phyloP scores from a whole-genome alignment of 2,888 invertebrate genomes.

The Coelinius sp. region DNA sequence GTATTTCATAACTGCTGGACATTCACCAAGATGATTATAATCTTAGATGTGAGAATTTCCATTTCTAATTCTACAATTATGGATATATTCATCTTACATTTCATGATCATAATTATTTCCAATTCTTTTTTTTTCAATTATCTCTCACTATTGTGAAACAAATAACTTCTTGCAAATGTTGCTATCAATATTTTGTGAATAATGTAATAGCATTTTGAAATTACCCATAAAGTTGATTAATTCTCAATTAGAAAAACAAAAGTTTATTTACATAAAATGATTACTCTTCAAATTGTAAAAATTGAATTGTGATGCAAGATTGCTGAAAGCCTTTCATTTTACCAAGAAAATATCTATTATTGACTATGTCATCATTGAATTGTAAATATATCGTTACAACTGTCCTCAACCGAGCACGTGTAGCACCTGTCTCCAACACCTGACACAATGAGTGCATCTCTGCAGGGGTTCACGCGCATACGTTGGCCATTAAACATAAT shows the following conservation, averaged over 20 bases:
- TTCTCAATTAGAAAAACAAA: not conserved
- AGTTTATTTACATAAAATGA: no score
- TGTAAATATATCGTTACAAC: conserved; percentile 16
- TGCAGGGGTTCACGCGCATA: conserved; percentile 44
- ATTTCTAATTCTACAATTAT: not conserved
- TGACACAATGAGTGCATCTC: conserved; percentile 47
- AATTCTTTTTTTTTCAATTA: not conserved
- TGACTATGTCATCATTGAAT: not conserved
- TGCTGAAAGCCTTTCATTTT: not conserved
- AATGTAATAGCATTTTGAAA: not conserved
- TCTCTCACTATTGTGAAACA: not conserved
- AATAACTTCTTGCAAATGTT: not conserved
- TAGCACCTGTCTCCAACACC: conserved; percentile 53
- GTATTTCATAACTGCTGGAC: not conserved
- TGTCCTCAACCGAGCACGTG: not conserved
- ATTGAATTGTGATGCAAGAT: conserved; percentile 7
- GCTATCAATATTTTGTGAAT: not conserved
- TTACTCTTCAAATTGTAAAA: not conserved
- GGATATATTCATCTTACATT: not conserved
- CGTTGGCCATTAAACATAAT: not conserved
- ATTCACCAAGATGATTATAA: not conserved
- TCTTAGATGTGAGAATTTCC: not conserved
- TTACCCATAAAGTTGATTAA: not conserved
- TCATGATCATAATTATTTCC: not conserved
- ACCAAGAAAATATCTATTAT: not conserved